phyloP scores from a whole-genome alignment of 2,888 invertebrate genomes.

The Dexiosoma caninum region DNA sequence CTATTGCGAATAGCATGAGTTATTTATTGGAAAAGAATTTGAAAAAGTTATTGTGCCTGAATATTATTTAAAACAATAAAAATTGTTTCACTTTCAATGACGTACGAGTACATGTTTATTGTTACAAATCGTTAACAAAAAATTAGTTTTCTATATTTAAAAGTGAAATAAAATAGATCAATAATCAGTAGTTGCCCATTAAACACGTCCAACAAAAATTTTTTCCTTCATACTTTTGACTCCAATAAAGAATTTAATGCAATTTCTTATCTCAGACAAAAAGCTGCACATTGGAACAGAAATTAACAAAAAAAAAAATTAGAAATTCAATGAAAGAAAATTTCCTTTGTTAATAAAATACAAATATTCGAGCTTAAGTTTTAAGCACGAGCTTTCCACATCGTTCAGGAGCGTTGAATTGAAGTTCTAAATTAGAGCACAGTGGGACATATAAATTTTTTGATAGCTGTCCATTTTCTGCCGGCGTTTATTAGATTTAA shows the following conservation, averaged over 20 bases:
- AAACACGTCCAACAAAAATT: neutral
- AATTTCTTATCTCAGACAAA: neutral
- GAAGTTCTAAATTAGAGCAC: no score
- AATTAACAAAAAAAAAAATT: no score
- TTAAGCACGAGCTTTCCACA: no score
- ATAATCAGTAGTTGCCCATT: conserved; percentile 10
- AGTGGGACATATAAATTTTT: no score
- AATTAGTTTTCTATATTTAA: neutral
- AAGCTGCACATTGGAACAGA: no score
- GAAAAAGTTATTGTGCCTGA: neutral
- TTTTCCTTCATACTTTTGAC: neutral
- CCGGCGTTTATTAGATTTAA: no score
- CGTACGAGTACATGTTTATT: neutral
- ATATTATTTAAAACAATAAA: neutral
- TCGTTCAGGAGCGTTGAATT: no score
- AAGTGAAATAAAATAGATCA: neutral
- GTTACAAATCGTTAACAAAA: neutral
- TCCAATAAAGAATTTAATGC: neutral
- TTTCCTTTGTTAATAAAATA: no score
- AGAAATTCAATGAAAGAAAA: no score
- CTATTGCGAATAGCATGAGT: neutral
- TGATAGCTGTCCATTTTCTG: no score
- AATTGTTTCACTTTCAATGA: neutral
- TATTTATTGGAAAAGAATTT: neutral
- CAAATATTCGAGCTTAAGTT: no score